Evolutionary conservation across 1,140 invertebrate species (phyloP).

Genomic region (Aphaenogaster ashmeadi): DNA sequence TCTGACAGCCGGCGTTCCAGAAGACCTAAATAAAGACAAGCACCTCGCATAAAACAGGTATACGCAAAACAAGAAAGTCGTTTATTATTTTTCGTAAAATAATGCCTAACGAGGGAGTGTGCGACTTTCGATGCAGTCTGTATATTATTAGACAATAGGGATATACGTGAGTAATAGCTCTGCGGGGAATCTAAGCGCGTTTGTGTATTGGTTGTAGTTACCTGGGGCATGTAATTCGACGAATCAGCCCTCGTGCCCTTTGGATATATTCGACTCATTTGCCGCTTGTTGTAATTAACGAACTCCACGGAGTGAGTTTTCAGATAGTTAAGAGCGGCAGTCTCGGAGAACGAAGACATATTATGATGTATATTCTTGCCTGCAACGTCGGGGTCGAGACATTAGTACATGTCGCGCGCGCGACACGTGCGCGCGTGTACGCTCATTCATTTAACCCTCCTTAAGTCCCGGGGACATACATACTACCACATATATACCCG

Average conservation of each 20-base stretch:
- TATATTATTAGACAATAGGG: slow-evolving; percentile 18
- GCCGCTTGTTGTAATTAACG: slow-evolving; percentile 93
- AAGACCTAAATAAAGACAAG: slow-evolving; percentile 87
- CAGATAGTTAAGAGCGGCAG: slow-evolving; percentile 91
- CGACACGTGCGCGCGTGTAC: slow-evolving; percentile 38
- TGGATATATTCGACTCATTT: slow-evolving; percentile 92
- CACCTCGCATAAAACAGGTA: not conserved
- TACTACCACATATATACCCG: not conserved
- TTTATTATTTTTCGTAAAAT: not conserved
- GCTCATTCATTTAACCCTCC: slow-evolving; percentile 60
- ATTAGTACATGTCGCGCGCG: slow-evolving; percentile 57
- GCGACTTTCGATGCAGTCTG: not conserved
- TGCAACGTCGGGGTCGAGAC: slow-evolving; percentile 81
- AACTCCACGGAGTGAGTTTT: slow-evolving; percentile 92
- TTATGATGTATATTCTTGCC: slow-evolving; percentile 93
- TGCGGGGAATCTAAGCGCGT: slow-evolving; percentile 21
- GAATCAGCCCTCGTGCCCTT: slow-evolving; percentile 93
- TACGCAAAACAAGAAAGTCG: not conserved
- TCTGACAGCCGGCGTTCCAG: slow-evolving; percentile 94
- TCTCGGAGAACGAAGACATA: slow-evolving; percentile 96
- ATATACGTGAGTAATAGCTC: slow-evolving; percentile 47
- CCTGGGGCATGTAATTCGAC: slow-evolving; percentile 93
- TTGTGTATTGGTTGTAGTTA: slow-evolving; percentile 72
- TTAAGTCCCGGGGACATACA: slow-evolving; percentile 34
- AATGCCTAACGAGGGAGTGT: too few relatives aligned